Evolutionary conservation across 2,113 vertebrate species (phyloP).

Genomic region (Sinosuthora webbiana): DNA sequence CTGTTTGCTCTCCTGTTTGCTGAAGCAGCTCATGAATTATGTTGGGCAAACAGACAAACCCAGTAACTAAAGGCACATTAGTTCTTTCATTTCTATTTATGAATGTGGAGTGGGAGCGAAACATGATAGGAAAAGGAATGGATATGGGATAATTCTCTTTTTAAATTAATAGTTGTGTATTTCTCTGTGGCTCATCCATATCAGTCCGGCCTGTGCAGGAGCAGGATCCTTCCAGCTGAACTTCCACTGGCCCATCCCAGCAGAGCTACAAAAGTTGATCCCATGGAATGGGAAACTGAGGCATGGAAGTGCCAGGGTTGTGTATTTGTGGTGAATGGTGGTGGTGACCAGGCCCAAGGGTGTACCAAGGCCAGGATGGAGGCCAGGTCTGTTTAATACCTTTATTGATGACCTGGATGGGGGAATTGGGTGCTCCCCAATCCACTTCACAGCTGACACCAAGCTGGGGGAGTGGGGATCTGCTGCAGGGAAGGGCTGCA

Average conservation of each 20-base stretch:
- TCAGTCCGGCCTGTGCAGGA: background rate
- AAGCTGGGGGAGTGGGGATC: background rate
- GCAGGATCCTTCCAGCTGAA: background rate
- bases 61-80: slow-evolving; percentile 30
- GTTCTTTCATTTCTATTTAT: slow-evolving; percentile 23
- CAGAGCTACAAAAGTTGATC: background rate
- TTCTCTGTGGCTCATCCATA: background rate
- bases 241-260: background rate
- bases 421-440: too few relatives aligned
- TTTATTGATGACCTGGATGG: background rate
- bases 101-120: background rate
- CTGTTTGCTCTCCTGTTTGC: slow-evolving; percentile 37
- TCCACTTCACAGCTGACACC: background rate
- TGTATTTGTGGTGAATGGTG: background rate
- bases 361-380: background rate
- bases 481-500: background rate
- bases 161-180: background rate
- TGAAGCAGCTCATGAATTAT: slow-evolving; percentile 39
- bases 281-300: background rate
- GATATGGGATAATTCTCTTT: background rate
- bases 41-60: slow-evolving; percentile 35
- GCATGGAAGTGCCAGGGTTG: background rate
- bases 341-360: background rate
- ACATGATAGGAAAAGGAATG: slow-evolving; percentile 15
- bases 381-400: background rate